Base-by-base conservation (phyloP, 2,797 vertebrate species). In the Pogoniulus pusillus region DNA sequence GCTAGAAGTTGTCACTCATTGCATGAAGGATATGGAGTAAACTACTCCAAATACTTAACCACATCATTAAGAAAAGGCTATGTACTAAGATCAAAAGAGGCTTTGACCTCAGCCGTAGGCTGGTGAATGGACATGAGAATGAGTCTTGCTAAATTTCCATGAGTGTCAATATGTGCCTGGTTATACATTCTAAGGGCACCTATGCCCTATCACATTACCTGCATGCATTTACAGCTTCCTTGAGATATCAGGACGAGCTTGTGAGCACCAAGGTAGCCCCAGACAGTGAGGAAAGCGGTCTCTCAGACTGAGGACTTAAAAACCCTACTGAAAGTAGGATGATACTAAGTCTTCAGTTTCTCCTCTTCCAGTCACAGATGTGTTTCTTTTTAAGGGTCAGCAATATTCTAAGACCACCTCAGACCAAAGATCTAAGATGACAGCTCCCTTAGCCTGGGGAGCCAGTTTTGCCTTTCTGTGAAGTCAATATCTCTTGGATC, bases 1-100 rank as follows among this genome's bases (percentile, higher is more conserved):
- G 95, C 94, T 97, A 95, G 78, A 72, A 84, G 92, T 92, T 95
- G 82, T 86, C 49, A 49, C 39, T 87, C 75, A 43, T 70, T 78
- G 10, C 65, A 54, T 12, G 26, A 85, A 94, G 26, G 49, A 12
- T 92, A 83, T 82, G 70, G 63, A 94, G 89, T 95, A 89, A 91
- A 43, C 34, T 64, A 66, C 34, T 85, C 74, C 74, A 81, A 34
- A 43, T 62, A 73, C 66, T 93, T 69, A 72, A 85, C 75, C 76
- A 43, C 81, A 68, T 30, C 64, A 90, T 26, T n/a, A 70, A 58
- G 32, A 64, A 69, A 74, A 39, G 29, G 26, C 57, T 70, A 5
- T 19, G 34, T 0, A 4, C 34, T 74, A 43, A 82, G 81, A 91
- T 66, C 18, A 60, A 60, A 82, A 74, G 7, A 82, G 22, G 34